Base-by-base conservation (phyloP, 2,888 invertebrate species). In the Hedya salicella region DNA sequence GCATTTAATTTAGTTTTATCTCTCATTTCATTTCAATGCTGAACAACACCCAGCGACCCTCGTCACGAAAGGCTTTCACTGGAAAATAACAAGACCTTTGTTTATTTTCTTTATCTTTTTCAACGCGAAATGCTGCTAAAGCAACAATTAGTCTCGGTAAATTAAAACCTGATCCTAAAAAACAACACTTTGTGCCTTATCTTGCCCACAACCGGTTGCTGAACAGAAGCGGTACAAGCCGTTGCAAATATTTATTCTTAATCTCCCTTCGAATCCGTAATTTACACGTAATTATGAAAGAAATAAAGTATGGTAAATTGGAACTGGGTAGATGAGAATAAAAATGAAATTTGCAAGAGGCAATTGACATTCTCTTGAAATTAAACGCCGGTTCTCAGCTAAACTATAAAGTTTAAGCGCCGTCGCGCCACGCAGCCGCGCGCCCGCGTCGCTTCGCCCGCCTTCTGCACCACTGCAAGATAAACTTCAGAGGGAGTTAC, bases 1-100 rank as follows among this genome's bases (percentile, higher is more conserved):
- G 86, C 87, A 87, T 88, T 87, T 87, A 86, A 87, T 88, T 87
- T 85, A 86, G 85, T 87, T 86, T 88, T 87, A 87, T 87, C 85
- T 86, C 82, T 83, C 84, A 85, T 86, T 87, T 84, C 84, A 83
- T 86, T 86, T 85, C 83, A 79, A 84, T 84, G 84, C 82, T 80
- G 84, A 85, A 83, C 83, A 86, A 83, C 80, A 81, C 73, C 78
- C 78, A 82, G 79, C 80, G 81, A 87, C 87, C 87, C 88, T 87
- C 85, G 86, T 87, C 88, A 87, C 80, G 79, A 68, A 78, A 80
- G 82, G 85, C 82, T 87, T 86, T 85, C 78, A 79, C 76, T 78
- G 79, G 78, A 81, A 85, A 85, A 85, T 86, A 87, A 82, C 80
- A 77, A 77, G 80, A 82, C 79, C 82, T 82, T 81, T 86, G 81